A percentile compares a stretch with the other conserved stretches of the same genome.
phyloP scores from a whole-genome alignment of 1,140 invertebrate species.

The Drosophila tropicalis region DNA sequence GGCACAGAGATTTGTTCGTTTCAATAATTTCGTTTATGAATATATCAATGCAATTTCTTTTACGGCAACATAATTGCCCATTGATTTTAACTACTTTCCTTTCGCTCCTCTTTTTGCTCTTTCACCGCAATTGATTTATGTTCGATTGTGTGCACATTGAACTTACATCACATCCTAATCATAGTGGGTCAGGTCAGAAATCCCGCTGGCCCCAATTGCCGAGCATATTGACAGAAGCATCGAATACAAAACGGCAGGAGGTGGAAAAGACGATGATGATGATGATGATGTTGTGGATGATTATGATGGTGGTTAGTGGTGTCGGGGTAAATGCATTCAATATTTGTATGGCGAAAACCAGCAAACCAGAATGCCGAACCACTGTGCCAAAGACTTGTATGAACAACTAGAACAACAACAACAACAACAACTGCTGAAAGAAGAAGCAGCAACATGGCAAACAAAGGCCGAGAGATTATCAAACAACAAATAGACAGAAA shows the following conservation, averaged over 20 bases:
- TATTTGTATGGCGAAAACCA: conserved; percentile 39
- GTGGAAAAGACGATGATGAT: no score
- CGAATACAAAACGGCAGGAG: conserved; percentile 31
- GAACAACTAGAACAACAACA: conserved; percentile 32
- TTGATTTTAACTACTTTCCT: conserved; percentile 6
- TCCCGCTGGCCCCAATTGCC: conserved; percentile 1
- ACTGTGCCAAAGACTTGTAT: conserved; percentile 54
- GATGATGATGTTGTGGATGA: no score
- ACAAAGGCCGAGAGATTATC: conserved; percentile 65
- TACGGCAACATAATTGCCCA: not conserved
- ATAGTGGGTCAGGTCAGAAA: conserved; percentile 40
- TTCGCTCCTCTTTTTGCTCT: conserved; percentile 7
- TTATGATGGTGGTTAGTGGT: not conserved
- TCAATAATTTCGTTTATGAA: no score
- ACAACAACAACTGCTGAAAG: conserved; percentile 26
- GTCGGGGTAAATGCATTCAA: conserved; percentile 23
- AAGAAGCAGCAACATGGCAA: conserved; percentile 28
- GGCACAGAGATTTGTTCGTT: no score
- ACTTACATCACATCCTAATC: conserved; percentile 46
- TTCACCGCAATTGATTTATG: conserved; percentile 19
- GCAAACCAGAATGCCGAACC: conserved; percentile 38
- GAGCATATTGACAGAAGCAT: conserved; percentile 30
- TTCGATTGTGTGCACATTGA: conserved; percentile 14
- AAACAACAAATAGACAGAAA: conserved; percentile 70
- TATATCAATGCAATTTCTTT: not conserved